Percentiles rank a stretch among this genome's conserved stretches.
These are phyloP conservation scores for Stomatorhinus walkeri DNA, from an alignment of 2,797 vertebrate species.

Conservation along the genomic window DNA sequence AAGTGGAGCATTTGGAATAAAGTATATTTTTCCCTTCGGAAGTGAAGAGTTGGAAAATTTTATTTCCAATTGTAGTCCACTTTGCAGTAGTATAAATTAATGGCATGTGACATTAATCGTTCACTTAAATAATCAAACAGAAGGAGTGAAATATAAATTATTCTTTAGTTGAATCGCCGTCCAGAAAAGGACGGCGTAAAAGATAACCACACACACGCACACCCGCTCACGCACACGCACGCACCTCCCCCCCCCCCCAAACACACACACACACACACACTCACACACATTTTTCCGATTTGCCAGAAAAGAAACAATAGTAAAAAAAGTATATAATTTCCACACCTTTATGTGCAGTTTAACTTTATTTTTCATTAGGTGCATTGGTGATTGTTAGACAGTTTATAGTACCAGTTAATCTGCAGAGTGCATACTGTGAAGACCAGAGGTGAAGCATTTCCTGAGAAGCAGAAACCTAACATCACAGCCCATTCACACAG, in stretches of 20 bases:
- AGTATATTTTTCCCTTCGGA: not conserved
- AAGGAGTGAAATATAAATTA: conserved; percentile 58
- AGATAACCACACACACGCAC: conserved; percentile 20
- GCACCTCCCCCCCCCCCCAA: too few relatives aligned
- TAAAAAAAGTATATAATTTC: not conserved
- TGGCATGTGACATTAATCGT: conserved; percentile 37
- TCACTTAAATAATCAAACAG: conserved; percentile 52
- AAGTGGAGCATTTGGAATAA: not conserved
- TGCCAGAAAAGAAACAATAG: not conserved
- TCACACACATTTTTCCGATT: not conserved
- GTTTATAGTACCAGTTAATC: not conserved
- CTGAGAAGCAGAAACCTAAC: not conserved
- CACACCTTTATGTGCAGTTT: not conserved
- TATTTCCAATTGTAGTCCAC: not conserved
- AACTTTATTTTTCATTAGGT: not conserved
- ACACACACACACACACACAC: not conserved
- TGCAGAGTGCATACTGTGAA: not conserved
- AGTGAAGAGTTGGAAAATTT: not conserved
- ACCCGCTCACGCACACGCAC: too few relatives aligned
- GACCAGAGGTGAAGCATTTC: not conserved
- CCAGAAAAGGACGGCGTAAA: conserved; percentile 26
- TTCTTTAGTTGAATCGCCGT: conserved; percentile 47
- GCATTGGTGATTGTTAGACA: not conserved
- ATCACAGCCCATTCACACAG: not conserved
- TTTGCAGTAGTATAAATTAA: conserved; percentile 24